Evolutionary conservation across 2,113 vertebrate species (phyloP).

Genomic region (Oryzias curvinotus): DNA sequence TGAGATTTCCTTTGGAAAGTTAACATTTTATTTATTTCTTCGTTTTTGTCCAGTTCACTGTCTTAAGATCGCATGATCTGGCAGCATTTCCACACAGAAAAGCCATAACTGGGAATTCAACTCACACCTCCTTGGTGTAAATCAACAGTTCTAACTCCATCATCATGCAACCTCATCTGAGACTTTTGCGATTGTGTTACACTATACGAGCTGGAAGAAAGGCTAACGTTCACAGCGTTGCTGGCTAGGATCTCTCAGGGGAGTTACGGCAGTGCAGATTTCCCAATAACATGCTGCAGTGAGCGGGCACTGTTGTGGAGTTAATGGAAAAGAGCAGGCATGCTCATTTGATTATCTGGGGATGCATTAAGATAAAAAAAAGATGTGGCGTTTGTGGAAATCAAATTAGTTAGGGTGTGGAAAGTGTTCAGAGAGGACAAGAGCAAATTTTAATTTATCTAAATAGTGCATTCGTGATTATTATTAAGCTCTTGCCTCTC

Average conservation of each 20-base stretch:
- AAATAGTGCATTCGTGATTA: constrained; percentile 8
- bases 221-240: constrained; percentile 29
- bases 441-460: not conserved
- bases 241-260: constrained; percentile 15
- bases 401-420: constrained; percentile 17
- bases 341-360: constrained; percentile 23
- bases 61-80: too few relatives aligned
- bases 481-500: not conserved
- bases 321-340: constrained; percentile 22
- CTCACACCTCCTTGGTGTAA: too few relatives aligned
- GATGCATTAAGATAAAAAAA: constrained; percentile 20
- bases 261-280: constrained; percentile 24
- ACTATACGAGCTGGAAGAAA: constrained; percentile 16
- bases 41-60: too few relatives aligned
- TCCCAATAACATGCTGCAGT: constrained; percentile 21
- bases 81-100: too few relatives aligned
- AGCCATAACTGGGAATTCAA: too few relatives aligned
- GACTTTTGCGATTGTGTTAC: constrained; percentile 30
- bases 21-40: not conserved
- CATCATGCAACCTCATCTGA: too few relatives aligned
- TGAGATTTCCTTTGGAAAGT: not conserved
- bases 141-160: too few relatives aligned
- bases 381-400: constrained; percentile 25
- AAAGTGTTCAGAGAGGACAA: constrained; percentile 10
- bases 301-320: constrained; percentile 15